These are phyloP conservation scores for Madoqua kirkii DNA, from an alignment of 2,113 vertebrate species.

Conservation along the genomic window DNA sequence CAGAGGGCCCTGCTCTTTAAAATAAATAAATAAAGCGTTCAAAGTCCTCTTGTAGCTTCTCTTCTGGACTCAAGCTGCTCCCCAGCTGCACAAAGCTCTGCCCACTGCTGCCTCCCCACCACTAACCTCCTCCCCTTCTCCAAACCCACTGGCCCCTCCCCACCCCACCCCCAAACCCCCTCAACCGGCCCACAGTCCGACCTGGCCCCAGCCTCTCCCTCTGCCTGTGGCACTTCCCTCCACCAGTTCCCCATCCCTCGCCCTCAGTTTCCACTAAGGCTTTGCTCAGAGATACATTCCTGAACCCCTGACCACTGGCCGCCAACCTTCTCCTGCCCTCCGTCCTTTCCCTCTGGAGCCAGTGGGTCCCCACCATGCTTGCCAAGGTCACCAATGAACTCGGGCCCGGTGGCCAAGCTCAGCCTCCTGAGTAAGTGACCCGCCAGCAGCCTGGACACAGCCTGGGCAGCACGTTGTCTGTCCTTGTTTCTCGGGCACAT, in stretches of 20 bases:
- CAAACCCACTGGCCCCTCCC: not conserved
- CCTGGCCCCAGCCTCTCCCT: not conserved
- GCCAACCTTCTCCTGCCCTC: not conserved
- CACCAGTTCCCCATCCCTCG: fast-evolving
- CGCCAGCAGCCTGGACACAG: not conserved
- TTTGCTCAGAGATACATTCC: not conserved
- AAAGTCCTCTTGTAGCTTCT: not conserved
- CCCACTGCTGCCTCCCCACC: not conserved
- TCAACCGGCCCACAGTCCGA: fast-evolving
- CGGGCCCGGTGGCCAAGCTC: not conserved
- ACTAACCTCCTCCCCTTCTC: not conserved
- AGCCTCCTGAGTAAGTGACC: fast-evolving
- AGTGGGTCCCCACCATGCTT: not conserved
- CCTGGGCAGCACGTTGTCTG: not conserved
- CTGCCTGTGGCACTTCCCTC: not conserved
- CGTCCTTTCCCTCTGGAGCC: not conserved
- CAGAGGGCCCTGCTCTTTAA: not conserved
- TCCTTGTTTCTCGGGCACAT: no score
- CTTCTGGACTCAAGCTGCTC: not conserved
- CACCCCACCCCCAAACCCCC: fast-evolving
- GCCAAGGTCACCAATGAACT: not conserved
- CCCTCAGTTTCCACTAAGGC: not conserved
- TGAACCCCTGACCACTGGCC: not conserved
- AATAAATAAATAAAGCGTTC: not conserved
- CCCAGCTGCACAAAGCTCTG: not conserved